Evolutionary conservation across 2,797 vertebrate species (phyloP), one percentile per base, ranked within the genome.

Genomic region (Vireo griseus): DNA sequence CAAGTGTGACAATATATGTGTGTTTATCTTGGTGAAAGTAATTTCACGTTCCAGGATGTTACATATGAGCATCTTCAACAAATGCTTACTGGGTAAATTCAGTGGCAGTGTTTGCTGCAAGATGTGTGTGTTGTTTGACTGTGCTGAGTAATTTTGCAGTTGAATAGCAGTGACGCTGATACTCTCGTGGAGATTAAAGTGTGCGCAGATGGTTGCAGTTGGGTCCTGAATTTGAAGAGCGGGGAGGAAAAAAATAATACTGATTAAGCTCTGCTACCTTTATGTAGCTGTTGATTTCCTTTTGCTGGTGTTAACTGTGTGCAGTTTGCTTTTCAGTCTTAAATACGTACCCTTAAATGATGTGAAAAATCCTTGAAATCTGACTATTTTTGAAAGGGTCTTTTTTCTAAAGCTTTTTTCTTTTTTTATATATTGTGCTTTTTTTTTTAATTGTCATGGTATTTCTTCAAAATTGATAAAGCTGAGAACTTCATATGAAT

Each of bases 141-240:
- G 29, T 18, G 72, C 91, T 74, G 74, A 90, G 66, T 59, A 68
- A 51, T 93, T 88, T 55, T 92, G 75, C 86, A 87, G 2, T 42
- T 89, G 78, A 94, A 79, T 80, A 62, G 82, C 54, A 28, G 42
- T 68, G 81, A 92, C 0, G 37, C 59, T 69, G 76, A 10, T 88
- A 16, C 72, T 82, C 15, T 1, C 18, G 55, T 37, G 68, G 72
- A 79, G 88, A 74, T 90, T 25, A 20, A 86, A 87, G 58, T 74
- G 42, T 62, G 47, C 33, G 4, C 77, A 92, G 78, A 91, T 94
- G 92, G 79, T 58, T 92, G 78, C 39, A 31, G 54, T 83, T 83
- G 52, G 29, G 45, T 59, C 50, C 68, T 86, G 75, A 93, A 91
- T 94, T 28, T 62, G 45, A 88, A 88, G 62, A 91, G 62, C 47